Percentiles rank a stretch among this genome's conserved stretches.
These are phyloP conservation scores for Cheiracanthium punctorium DNA, from an alignment of 2,888 invertebrate species.

Conservation along the genomic window DNA sequence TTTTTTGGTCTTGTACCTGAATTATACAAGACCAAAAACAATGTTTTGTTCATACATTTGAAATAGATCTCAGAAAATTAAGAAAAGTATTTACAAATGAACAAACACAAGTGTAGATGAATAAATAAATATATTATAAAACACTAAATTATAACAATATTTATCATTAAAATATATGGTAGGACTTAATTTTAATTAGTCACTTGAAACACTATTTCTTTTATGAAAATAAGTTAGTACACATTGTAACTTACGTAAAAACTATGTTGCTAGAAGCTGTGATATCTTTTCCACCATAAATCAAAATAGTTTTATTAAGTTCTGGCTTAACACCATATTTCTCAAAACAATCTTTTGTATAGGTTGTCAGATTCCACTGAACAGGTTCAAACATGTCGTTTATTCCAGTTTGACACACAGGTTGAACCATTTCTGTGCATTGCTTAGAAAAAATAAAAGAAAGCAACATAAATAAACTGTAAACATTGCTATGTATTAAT, in stretches of 20 bases:
- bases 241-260: constrained; percentile 76
- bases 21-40: no score
- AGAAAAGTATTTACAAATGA: no score
- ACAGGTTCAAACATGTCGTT: constrained; percentile 89
- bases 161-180: no score
- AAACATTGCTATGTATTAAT: no score
- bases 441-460: no score
- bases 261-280: constrained; percentile 80
- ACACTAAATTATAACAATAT: no score
- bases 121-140: no score
- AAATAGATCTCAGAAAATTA: no score
- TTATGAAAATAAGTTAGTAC: not conserved
- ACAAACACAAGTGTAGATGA: no score
- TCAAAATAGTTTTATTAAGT: constrained; percentile 81
- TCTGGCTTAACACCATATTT: constrained; percentile 83
- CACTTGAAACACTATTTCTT: not conserved
- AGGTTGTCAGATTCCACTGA: constrained; percentile 84
- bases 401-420: constrained; percentile 86
- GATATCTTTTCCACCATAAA: constrained; percentile 88
- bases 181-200: not conserved
- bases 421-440: constrained; percentile 99
- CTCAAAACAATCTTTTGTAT: constrained; percentile 82
- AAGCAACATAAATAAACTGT: no score
- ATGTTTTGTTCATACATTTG: no score
- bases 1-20: no score